These are phyloP conservation scores for Baronia brevicornis DNA, from an alignment of 2,888 invertebrate species.

Conservation along the genomic window DNA sequence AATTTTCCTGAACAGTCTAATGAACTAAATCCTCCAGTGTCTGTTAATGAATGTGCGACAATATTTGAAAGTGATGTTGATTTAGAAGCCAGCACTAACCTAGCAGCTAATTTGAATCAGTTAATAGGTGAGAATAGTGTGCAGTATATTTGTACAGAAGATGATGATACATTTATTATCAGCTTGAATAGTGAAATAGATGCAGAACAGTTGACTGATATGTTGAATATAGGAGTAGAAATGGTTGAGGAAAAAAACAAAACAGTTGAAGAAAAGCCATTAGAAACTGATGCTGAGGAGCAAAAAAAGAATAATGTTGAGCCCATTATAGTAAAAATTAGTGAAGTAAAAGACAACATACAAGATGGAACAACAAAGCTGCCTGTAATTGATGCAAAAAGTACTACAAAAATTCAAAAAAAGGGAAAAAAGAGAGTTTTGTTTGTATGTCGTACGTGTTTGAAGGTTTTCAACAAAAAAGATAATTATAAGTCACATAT, in stretches of 20 bases:
- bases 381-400: slow-evolving; percentile 12
- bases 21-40: slow-evolving; percentile 32
- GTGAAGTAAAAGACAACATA: slow-evolving; percentile 16
- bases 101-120: slow-evolving; percentile 65
- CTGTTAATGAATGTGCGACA: slow-evolving; percentile 60
- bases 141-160: slow-evolving; percentile 64
- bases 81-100: slow-evolving; percentile 60
- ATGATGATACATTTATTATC: slow-evolving; percentile 67
- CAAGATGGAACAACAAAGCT: not conserved
- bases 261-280: slow-evolving; percentile 10
- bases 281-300: slow-evolving; percentile 13
- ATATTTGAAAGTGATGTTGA: slow-evolving; percentile 69
- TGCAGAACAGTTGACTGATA: slow-evolving; percentile 58
- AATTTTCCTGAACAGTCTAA: slow-evolving; percentile 26
- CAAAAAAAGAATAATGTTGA: slow-evolving; percentile 13
- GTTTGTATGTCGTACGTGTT: slow-evolving; percentile 49
- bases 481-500: slow-evolving; percentile 60
- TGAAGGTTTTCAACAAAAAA: slow-evolving; percentile 55
- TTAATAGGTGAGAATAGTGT: slow-evolving; percentile 64
- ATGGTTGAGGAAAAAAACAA: slow-evolving; percentile 26
- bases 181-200: slow-evolving; percentile 65
- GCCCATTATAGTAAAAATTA: slow-evolving; percentile 4
- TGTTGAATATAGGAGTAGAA: slow-evolving; percentile 58
- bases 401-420: slow-evolving; percentile 20
- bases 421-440: slow-evolving; percentile 35